Percentiles rank a stretch among this genome's conserved stretches.
Evolutionary conservation across 2,113 vertebrate genomes (phyloP).

Genomic region (Stegostoma tigrinum): DNA sequence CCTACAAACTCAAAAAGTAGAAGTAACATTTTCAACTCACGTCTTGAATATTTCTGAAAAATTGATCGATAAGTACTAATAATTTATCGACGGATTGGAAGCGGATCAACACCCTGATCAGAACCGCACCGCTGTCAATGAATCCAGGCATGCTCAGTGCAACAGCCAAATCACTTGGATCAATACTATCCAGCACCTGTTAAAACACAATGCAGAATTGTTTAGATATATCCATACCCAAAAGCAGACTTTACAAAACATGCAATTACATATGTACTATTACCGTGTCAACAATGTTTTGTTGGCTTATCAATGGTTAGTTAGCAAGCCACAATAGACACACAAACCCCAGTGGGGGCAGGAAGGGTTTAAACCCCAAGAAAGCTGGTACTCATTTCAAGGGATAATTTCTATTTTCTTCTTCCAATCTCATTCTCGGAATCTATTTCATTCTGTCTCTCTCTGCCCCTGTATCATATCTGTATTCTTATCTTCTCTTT

Average conservation of each 20-base stretch:
- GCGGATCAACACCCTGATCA: not conserved
- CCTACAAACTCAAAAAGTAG: not conserved
- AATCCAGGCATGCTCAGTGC: constrained; percentile 26
- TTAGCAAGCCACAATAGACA: not conserved
- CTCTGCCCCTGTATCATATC: not conserved
- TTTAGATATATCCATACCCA: not conserved
- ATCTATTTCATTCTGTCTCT: not conserved
- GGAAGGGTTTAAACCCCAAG: not conserved
- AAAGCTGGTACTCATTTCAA: not conserved
- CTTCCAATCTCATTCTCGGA: not conserved
- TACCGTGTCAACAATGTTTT: not conserved
- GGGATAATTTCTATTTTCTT: not conserved
- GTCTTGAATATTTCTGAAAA: not conserved
- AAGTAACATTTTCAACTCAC: constrained; percentile 21
- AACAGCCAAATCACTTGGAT: not conserved
- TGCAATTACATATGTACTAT: not conserved
- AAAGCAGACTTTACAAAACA: not conserved
- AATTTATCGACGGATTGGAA: not conserved
- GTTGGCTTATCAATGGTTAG: not conserved
- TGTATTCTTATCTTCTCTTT: not conserved
- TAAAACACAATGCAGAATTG: not conserved
- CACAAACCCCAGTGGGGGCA: not conserved
- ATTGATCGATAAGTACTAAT: constrained; percentile 33
- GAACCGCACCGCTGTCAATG: not conserved
- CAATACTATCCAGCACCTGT: constrained; percentile 36